Percentiles rank a stretch among this genome's conserved stretches.
phyloP scores from a whole-genome alignment of 2,888 invertebrate species.

The Caenorhabditis macrosperma region DNA sequence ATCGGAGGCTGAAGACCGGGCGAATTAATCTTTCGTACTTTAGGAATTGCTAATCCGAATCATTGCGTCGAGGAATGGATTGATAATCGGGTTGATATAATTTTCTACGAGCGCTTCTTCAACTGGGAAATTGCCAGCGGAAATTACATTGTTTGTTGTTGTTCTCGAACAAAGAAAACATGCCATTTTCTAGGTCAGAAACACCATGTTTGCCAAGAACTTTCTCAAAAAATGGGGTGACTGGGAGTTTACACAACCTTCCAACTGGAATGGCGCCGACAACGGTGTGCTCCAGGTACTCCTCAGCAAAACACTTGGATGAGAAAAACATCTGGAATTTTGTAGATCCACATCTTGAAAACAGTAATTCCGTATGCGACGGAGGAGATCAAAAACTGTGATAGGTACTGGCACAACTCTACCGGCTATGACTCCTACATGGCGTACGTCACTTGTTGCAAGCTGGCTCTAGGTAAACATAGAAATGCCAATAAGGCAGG shows the following conservation, averaged over 20 bases:
- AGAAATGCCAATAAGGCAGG: slow-evolving; percentile 30
- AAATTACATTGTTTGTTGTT: slow-evolving; percentile 75
- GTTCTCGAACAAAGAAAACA: background rate
- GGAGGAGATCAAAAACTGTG: slow-evolving; percentile 70
- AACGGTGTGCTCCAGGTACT: slow-evolving; percentile 76
- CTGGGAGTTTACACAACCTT: slow-evolving; percentile 73
- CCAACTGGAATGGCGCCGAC: slow-evolving; percentile 76
- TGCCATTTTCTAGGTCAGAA: slow-evolving; percentile 62
- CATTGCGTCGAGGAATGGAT: slow-evolving; percentile 80
- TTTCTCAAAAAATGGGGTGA: slow-evolving; percentile 71
- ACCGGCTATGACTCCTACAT: slow-evolving; percentile 77
- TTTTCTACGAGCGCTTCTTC: slow-evolving; percentile 80
- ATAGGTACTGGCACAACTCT: slow-evolving; percentile 72
- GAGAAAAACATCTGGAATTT: background rate
- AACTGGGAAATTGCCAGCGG: slow-evolving; percentile 80
- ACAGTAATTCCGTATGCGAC: slow-evolving; percentile 70
- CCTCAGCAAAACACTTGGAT: background rate
- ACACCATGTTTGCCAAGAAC: slow-evolving; percentile 62
- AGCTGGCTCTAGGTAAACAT: slow-evolving; percentile 70
- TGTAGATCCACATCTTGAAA: slow-evolving; percentile 74
- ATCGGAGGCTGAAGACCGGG: background rate
- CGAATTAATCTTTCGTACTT: slow-evolving; percentile 14
- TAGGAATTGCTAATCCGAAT: slow-evolving; percentile 79
- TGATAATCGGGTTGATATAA: slow-evolving; percentile 76
- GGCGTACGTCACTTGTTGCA: slow-evolving; percentile 77